These are phyloP conservation scores for Drosophila bifasciata DNA, from an alignment of 1,140 invertebrate genomes.

Conservation along the genomic window DNA sequence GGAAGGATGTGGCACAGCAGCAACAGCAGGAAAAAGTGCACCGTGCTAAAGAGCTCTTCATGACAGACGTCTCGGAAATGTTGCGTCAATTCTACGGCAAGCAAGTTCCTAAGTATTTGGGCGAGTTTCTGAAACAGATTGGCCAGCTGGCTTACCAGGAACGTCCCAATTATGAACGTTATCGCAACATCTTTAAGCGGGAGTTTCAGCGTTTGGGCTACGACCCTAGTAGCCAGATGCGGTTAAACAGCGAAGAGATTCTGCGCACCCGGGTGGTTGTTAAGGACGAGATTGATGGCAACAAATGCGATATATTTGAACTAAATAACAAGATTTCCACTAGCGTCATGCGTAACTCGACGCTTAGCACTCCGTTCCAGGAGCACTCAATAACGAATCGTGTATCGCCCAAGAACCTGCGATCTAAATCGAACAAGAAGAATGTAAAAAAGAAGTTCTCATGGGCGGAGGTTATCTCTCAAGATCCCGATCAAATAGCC, in stretches of 20 bases:
- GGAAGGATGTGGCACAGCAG: constrained; percentile 89
- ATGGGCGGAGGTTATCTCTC: constrained; percentile 80
- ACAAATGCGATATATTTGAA: constrained; percentile 75
- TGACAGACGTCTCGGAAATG: constrained; percentile 86
- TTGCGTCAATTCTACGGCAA: constrained; percentile 86
- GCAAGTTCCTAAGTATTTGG: constrained; percentile 87
- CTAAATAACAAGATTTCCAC: constrained; percentile 58
- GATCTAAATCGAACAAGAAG: constrained; percentile 80
- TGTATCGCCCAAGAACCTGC: constrained; percentile 83
- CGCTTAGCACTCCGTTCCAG: constrained; percentile 70
- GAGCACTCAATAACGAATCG: constrained; percentile 78
- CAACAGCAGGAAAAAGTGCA: constrained; percentile 91
- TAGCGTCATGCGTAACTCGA: constrained; percentile 54
- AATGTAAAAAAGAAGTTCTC: constrained; percentile 78
- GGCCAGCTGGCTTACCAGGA: constrained; percentile 86
- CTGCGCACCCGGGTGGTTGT: constrained; percentile 45
- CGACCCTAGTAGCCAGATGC: constrained; percentile 84
- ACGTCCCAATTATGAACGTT: constrained; percentile 87
- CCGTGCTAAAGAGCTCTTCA: constrained; percentile 89
- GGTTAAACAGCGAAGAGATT: constrained; percentile 84
- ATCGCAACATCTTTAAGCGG: constrained; percentile 86
- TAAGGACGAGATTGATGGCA: constrained; percentile 66
- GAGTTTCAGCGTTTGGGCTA: constrained; percentile 86
- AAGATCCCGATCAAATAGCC: constrained; percentile 83
- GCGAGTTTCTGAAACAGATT: constrained; percentile 87